Evolutionary conservation across 2,113 vertebrate genomes (phyloP), one percentile per base, ranked within the genome.

Genomic region (Takifugu flavidus): DNA sequence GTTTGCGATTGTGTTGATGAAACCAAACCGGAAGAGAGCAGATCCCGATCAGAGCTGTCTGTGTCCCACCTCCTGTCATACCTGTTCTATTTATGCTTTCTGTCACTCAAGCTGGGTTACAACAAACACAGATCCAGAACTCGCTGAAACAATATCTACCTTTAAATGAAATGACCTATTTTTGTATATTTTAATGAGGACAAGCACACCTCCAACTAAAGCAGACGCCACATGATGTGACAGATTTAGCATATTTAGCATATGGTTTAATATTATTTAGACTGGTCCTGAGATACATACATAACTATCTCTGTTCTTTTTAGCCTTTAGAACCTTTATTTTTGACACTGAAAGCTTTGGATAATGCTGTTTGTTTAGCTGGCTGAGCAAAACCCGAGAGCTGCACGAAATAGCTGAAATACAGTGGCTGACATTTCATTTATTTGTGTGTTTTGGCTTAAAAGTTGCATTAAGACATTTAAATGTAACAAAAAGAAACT

Each of bases 171-270:
- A 82, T 88, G 75, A 70, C 86, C 84, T 91, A 91, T 91, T 91
- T 91, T 91, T 91, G 76, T 90, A 89, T 86, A 83, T 79, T 82
- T 85, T 84, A 59, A 80, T 63, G 80, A 86, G 87, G 88, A 90
- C 72, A 91, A 91, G 90, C 90, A 91, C 90, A 91, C 86, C 85
- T 88, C 80, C 60, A 63, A 79, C 77, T 79, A 72, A 71, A 68
- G 14, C 46, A 65, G 44, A 65, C 66, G 62, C 67, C 53, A 45
- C 53, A 56, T 56, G 64, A 66, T 56, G 51, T 26, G 74, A 75
- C 61, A 77, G 67, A 75, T 63, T 67, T 49, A 74, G 78, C 69
- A 62, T 80, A 84, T 73, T 25, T 75, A 74, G 69, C 65, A 85
- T 58, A 74, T 44, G 73, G 58, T 61, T 76, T 55, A 49, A 58